These are phyloP conservation scores for Dromococcyx pavoninus DNA, from an alignment of 2,797 vertebrate genomes.

Conservation along the genomic window DNA sequence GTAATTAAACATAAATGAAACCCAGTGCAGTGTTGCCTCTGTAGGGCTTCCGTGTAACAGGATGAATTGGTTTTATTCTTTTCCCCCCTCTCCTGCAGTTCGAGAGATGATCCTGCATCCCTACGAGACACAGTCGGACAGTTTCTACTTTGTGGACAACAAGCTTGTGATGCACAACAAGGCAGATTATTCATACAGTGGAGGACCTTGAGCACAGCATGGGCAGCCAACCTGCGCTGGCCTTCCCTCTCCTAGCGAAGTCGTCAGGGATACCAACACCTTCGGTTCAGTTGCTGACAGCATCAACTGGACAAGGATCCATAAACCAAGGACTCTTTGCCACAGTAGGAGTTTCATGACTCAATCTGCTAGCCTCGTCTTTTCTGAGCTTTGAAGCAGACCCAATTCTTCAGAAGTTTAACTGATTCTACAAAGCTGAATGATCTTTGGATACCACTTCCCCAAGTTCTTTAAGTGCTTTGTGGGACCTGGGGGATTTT, in stretches of 20 bases:
- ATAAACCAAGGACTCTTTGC: slow-evolving; percentile 52
- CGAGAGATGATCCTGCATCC: slow-evolving; percentile 94
- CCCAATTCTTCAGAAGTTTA: not conserved
- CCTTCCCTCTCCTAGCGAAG: slow-evolving; percentile 21
- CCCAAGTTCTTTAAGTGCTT: slow-evolving; percentile 8
- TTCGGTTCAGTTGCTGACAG: slow-evolving; percentile 29
- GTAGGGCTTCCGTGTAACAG: fast-evolving
- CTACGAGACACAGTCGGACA: slow-evolving; percentile 98
- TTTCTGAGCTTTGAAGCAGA: slow-evolving; percentile 36
- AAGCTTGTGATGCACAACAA: slow-evolving; percentile 99
- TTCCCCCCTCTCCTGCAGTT: slow-evolving; percentile 74
- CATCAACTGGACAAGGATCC: slow-evolving; percentile 4
- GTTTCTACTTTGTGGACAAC: slow-evolving; percentile 99
- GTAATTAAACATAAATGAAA: fast-evolving
- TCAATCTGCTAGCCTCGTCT: slow-evolving; percentile 22
- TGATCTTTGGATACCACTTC: slow-evolving; percentile 2
- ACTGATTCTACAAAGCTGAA: not conserved
- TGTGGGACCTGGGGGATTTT: not conserved
- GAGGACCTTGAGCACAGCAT: slow-evolving; percentile 80
- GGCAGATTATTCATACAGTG: slow-evolving; percentile 98
- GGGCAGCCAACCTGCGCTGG: not conserved
- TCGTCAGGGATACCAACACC: slow-evolving; percentile 57
- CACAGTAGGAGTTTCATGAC: slow-evolving; percentile 69
- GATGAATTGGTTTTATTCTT: fast-evolving
- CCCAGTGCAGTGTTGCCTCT: not conserved